A percentile compares a stretch with the other conserved stretches of the same genome.
These are phyloP conservation scores for Xanthorhoe designata DNA, from an alignment of 2,888 invertebrate genomes.

Conservation along the genomic window DNA sequence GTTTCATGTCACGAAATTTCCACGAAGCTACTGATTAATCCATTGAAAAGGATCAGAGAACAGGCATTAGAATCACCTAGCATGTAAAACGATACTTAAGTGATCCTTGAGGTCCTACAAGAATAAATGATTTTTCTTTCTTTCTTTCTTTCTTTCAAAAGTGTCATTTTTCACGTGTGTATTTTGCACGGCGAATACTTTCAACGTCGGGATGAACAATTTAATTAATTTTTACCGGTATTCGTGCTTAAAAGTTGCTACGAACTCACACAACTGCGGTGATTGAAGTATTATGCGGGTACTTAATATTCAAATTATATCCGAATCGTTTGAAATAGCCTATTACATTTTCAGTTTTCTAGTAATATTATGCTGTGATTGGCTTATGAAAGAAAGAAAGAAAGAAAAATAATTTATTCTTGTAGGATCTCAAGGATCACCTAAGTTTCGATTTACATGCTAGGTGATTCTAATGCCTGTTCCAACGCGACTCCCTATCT, in stretches of 20 bases:
- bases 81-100: no score
- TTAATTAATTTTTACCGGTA: conserved; percentile 18
- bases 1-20: neutral
- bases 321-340: neutral
- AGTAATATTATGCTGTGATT: no score
- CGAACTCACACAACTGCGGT: neutral
- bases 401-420: no score
- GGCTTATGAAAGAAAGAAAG: no score
- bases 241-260: conserved; percentile 8
- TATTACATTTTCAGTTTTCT: neutral
- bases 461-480: no score
- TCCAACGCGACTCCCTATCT: no score
- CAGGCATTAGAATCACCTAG: no score
- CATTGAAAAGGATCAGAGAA: conserved; percentile 5
- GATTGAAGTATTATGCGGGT: conserved; percentile 11
- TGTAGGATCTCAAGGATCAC: no score
- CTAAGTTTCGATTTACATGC: no score
- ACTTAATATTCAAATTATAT: neutral
- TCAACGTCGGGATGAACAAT: conserved; percentile 7
- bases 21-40: neutral
- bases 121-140: no score
- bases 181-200: conserved; percentile 15
- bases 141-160: no score
- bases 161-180: conserved; percentile 13
- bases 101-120: no score